Percentiles rank a stretch among this genome's conserved stretches.
phyloP scores from a whole-genome alignment of 2,797 vertebrate genomes.

The Aeoliscus strigatus region DNA sequence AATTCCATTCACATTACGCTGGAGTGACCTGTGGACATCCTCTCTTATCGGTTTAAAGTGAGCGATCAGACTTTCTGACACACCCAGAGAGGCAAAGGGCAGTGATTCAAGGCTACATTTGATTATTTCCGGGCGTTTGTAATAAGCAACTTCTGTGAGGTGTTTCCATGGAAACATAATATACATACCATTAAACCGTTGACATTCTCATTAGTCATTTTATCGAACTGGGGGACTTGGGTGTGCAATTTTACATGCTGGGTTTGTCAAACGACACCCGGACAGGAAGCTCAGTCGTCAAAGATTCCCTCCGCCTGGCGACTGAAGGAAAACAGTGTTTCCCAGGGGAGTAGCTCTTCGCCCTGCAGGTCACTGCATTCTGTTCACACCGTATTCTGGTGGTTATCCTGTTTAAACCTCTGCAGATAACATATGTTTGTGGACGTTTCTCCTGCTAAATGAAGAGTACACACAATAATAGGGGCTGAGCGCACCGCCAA shows the following conservation, averaged over 20 bases:
- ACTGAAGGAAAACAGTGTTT: constrained; percentile 1
- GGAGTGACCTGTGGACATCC: background rate
- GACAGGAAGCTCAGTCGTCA: background rate
- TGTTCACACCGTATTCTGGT: constrained; percentile 2
- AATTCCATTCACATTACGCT: background rate
- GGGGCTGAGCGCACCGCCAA: constrained; percentile 3
- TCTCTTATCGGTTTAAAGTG: constrained; percentile 36
- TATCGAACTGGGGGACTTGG: background rate
- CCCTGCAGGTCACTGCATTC: constrained; percentile 4
- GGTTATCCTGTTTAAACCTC: constrained; percentile 8
- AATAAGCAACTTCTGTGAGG: constrained; percentile 20
- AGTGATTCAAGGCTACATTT: constrained; percentile 45
- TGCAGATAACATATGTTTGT: background rate
- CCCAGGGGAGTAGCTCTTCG: constrained; percentile 9
- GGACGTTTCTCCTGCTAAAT: constrained; percentile 5
- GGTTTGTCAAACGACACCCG: constrained; percentile 6
- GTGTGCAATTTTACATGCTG: constrained; percentile 4
- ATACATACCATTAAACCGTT: constrained; percentile 28
- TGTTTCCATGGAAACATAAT: constrained; percentile 38
- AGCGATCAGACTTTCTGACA: constrained; percentile 23
- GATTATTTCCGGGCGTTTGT: constrained; percentile 14
- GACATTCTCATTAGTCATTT: constrained; percentile 24
- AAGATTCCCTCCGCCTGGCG: constrained; percentile 7
- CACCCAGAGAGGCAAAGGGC: constrained; percentile 31
- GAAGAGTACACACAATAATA: background rate